phyloP scores from a whole-genome alignment of 2,888 invertebrate species.

The Oithona nana region DNA sequence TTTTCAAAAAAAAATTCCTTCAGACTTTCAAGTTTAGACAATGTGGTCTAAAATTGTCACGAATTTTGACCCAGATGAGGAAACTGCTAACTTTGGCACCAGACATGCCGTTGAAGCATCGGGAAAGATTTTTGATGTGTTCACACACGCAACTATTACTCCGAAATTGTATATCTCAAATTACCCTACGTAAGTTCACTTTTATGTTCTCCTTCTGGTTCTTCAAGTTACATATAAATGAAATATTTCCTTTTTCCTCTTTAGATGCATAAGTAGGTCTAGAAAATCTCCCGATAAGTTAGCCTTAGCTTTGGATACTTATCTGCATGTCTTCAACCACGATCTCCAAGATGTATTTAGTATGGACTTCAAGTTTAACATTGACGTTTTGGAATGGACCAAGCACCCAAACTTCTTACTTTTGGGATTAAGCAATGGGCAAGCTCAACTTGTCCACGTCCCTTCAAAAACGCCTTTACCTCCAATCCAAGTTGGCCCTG shows the following conservation, averaged over 20 bases:
- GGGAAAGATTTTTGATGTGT: conserved; percentile 1
- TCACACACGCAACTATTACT: conserved; percentile 1
- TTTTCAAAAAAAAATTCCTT: no score
- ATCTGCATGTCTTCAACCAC: not conserved
- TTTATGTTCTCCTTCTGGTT: no score
- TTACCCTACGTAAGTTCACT: no score
- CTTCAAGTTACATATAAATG: no score
- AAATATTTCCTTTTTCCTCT: no score
- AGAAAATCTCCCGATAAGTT: not conserved
- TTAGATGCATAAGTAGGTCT: not conserved
- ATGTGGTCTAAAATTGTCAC: conserved; percentile 5
- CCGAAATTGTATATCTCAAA: not conserved
- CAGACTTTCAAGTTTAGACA: no score
- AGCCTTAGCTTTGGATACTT: not conserved
- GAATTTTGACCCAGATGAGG: conserved; percentile 15
- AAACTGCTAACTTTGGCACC: conserved; percentile 17
- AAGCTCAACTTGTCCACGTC: not conserved
- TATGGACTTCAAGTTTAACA: not conserved
- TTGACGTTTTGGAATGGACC: conserved; percentile 1
- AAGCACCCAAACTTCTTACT: not conserved
- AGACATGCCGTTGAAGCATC: conserved; percentile 7
- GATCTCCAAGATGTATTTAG: not conserved
- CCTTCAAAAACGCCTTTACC: not conserved
- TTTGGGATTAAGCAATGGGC: not conserved
- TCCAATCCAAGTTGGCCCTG: not conserved